Conservation (phyloP, 2,888 invertebrate genomes). For the Caenorhabditis sp. region DNA sequence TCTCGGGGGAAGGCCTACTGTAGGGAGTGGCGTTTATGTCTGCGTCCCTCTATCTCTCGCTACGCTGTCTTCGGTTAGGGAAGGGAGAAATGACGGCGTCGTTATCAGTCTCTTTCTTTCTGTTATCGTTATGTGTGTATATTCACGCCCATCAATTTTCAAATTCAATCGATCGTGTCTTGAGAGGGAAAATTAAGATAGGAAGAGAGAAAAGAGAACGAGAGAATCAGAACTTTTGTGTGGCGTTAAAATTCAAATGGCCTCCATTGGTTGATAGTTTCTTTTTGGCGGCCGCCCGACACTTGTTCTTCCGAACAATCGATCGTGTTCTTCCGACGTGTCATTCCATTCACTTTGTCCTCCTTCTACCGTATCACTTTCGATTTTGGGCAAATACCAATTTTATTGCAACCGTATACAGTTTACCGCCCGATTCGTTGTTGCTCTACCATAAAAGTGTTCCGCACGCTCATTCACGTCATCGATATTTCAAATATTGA, state of each 20-base stretch:
- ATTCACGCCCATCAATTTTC: constrained; percentile 43
- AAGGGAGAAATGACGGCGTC: constrained; percentile 29
- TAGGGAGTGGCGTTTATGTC: constrained; percentile 24
- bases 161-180: constrained; percentile 20
- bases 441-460: constrained; percentile 34
- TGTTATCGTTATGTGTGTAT: constrained; percentile 27
- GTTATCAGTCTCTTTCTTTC: constrained; percentile 47
- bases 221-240: background rate
- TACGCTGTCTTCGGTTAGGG: constrained; percentile 23
- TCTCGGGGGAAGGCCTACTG: constrained; percentile 41
- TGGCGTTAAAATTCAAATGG: background rate
- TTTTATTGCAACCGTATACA: background rate
- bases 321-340: background rate
- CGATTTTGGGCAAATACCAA: background rate
- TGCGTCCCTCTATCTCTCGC: constrained; percentile 33
- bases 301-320: background rate
- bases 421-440: constrained; percentile 1
- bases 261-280: constrained; percentile 21
- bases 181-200: too few species aligned
- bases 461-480: background rate
- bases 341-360: constrained; percentile 25
- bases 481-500: background rate
- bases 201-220: constrained; percentile 10
- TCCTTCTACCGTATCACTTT: background rate
- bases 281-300: background rate